Evolutionary conservation across 2,797 vertebrate genomes (phyloP).

Genomic region (Alectoris magna): DNA sequence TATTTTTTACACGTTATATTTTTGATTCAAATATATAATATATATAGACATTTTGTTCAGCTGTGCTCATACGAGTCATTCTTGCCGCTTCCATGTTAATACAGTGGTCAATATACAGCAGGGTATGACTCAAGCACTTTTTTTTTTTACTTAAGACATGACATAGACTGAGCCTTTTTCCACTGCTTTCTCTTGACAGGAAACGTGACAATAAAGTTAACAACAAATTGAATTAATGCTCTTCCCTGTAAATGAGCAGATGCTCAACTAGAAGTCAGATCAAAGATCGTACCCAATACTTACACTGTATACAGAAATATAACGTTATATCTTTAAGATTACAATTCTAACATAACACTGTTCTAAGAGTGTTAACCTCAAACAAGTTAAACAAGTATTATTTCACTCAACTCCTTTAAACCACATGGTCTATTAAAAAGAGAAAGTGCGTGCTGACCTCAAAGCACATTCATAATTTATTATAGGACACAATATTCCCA

Average conservation of each 20-base stretch:
- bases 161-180: neutral
- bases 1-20: neutral
- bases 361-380: neutral
- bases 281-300: neutral
- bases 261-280: neutral
- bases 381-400: neutral
- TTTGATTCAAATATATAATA: neutral
- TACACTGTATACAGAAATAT: neutral
- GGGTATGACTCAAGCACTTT: neutral
- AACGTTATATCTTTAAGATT: neutral
- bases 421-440: fast-evolving
- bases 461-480: neutral
- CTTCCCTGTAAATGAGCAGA: neutral
- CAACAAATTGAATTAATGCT: neutral
- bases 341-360: neutral
- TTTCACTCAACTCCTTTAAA: neutral
- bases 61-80: neutral
- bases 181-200: neutral
- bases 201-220: neutral
- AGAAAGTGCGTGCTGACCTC: neutral
- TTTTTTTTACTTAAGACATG: neutral
- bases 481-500: neutral
- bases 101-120: neutral
- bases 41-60: neutral
- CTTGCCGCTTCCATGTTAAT: neutral